Evolutionary conservation across 2,888 invertebrate species (phyloP).

Genomic region (Ernsta delagoae): DNA sequence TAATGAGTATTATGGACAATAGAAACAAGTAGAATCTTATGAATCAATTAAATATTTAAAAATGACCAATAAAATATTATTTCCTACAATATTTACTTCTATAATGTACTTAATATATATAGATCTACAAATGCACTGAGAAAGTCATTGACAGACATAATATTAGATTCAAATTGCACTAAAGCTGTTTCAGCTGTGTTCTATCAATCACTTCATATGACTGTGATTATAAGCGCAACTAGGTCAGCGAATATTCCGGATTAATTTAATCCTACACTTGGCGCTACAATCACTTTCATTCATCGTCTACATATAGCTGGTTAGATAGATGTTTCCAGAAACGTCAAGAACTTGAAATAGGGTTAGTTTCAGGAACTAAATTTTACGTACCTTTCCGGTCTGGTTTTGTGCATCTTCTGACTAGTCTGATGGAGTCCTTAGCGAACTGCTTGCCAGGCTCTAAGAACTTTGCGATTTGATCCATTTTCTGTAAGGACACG

Average conservation of each 20-base stretch:
- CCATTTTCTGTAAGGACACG: slow-evolving; percentile 88
- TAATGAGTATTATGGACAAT: too few relatives aligned
- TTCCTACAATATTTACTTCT: too few relatives aligned
- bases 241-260: not conserved
- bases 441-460: slow-evolving; percentile 98
- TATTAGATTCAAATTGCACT: too few relatives aligned
- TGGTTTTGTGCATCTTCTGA: slow-evolving; percentile 99
- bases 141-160: too few relatives aligned
- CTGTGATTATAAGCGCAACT: not conserved
- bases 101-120: too few relatives aligned
- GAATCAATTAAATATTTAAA: too few relatives aligned
- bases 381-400: slow-evolving; percentile 94
- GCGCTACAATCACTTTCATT: not conserved
- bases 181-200: not conserved
- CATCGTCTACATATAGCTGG: not conserved
- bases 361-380: not conserved
- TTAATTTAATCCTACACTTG: not conserved
- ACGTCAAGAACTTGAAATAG: not conserved
- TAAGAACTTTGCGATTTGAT: slow-evolving; percentile 97
- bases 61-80: too few relatives aligned
- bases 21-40: too few relatives aligned
- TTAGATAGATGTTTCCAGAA: slow-evolving; percentile 4
- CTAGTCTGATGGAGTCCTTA: slow-evolving; percentile 98
- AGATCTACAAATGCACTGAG: too few relatives aligned
- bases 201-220: not conserved